These are phyloP conservation scores for Montipora capitata DNA, from an alignment of 92 coral and sea anemone genomes.

Conservation along the genomic window DNA sequence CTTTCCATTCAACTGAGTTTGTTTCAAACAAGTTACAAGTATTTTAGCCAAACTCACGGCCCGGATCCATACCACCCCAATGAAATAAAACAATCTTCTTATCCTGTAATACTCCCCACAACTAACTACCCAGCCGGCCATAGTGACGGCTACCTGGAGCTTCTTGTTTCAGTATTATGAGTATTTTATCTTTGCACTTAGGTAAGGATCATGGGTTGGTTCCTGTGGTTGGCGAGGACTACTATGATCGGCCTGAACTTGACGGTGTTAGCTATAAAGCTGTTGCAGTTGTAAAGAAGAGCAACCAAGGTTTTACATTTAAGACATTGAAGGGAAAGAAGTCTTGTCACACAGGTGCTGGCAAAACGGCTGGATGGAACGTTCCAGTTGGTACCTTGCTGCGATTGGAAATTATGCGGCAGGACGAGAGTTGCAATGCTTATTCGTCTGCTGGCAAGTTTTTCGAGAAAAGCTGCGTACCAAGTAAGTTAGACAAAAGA, in stretches of 20 bases:
- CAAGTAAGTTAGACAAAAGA: slow-evolving; percentile 38
- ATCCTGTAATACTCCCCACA: too few species aligned
- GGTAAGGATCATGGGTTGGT: slow-evolving; percentile 29
- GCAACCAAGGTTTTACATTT: background rate
- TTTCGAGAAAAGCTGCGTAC: slow-evolving; percentile 70
- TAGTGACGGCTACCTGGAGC: too few species aligned
- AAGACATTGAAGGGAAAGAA: slow-evolving; percentile 53
- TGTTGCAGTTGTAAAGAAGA: slow-evolving; percentile 68
- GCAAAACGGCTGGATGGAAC: slow-evolving; percentile 72
- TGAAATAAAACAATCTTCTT: too few species aligned
- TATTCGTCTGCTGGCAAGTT: slow-evolving; percentile 55
- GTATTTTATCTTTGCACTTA: background rate
- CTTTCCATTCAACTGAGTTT: too few species aligned
- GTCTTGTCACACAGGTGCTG: slow-evolving; percentile 80
- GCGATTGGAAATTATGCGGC: slow-evolving; percentile 5
- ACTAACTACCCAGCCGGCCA: too few species aligned
- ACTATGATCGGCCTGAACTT: background rate
- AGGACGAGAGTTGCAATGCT: slow-evolving; percentile 44
- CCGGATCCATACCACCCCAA: too few species aligned
- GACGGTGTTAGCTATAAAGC: slow-evolving; percentile 48
- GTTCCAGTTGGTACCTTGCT: slow-evolving; percentile 73
- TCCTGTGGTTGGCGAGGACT: slow-evolving; percentile 50
- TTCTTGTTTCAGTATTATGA: too few species aligned
- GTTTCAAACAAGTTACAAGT: too few species aligned
- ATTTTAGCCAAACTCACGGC: too few species aligned